Evolutionary conservation across 2,888 invertebrate genomes (phyloP).

Genomic region (Caenorhabditis auriculariae): DNA sequence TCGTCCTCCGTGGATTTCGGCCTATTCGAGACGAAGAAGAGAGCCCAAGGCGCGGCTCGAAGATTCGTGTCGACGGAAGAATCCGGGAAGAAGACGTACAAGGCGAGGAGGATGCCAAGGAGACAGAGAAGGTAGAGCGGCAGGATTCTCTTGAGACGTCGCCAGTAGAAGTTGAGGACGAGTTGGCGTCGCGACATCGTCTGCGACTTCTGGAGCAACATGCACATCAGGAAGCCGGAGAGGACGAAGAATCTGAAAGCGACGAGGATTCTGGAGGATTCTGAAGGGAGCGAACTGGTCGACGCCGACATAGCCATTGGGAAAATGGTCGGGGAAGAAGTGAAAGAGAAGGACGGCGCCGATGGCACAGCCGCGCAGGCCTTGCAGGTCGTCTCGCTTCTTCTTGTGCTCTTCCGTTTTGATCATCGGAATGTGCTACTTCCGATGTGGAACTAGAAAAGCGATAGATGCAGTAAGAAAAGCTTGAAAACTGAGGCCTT

Average conservation of each 20-base stretch:
- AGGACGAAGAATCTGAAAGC: conserved; percentile 10
- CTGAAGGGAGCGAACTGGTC: conserved; percentile 4
- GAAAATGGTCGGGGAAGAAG: conserved; percentile 13
- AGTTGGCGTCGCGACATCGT: background rate
- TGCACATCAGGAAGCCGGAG: conserved; percentile 15
- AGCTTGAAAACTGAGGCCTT: too few species aligned
- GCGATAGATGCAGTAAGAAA: too few species aligned
- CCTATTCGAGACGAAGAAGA: conserved; percentile 15
- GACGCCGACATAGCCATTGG: conserved; percentile 20
- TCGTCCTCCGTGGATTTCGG: conserved; percentile 6
- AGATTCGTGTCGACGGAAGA: conserved; percentile 1
- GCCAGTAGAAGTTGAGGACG: conserved; percentile 6
- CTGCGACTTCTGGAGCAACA: conserved; percentile 4
- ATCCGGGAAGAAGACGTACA: conserved; percentile 6
- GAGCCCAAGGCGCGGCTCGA: conserved; percentile 7
- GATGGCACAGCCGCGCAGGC: conserved; percentile 16
- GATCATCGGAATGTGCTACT: too few species aligned
- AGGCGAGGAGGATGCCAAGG: background rate
- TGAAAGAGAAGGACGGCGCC: conserved; percentile 13
- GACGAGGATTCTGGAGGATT: background rate
- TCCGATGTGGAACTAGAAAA: too few species aligned
- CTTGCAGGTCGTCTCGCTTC: conserved; percentile 12
- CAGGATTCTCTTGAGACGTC: conserved; percentile 16
- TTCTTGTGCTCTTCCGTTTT: too few species aligned
- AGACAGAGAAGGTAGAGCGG: conserved; percentile 12